Percentiles rank a stretch among this genome's conserved stretches.
Evolutionary conservation across 2,888 invertebrate species (phyloP).

Genomic region (Leptopilina myrica): DNA sequence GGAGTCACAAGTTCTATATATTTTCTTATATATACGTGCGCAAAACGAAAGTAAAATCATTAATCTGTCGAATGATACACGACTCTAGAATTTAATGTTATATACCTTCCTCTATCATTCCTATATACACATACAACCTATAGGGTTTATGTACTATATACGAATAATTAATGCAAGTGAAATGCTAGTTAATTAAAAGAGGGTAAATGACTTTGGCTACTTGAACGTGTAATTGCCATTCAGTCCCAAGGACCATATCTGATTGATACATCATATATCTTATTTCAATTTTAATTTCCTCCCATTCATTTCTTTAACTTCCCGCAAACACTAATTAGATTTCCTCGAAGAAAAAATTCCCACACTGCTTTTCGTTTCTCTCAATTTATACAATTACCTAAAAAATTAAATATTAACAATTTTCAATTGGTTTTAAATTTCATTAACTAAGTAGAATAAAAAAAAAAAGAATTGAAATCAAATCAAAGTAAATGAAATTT

Average conservation of each 20-base stretch:
- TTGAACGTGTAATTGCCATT: conserved; percentile 23
- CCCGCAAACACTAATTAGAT: background rate
- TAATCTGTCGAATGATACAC: conserved; percentile 33
- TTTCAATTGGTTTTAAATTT: too few relatives aligned
- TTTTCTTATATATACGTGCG: conserved; percentile 18
- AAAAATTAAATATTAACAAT: background rate
- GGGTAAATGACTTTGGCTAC: conserved; percentile 33
- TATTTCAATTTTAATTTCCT: conserved; percentile 31
- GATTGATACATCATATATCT: conserved; percentile 36
- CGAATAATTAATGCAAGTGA: conserved; percentile 31
- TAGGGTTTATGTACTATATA: background rate
- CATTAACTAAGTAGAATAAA: too few relatives aligned
- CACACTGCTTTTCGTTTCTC: background rate
- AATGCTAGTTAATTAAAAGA: conserved; percentile 35
- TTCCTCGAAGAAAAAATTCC: background rate
- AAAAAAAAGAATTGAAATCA: background rate
- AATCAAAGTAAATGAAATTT: too few relatives aligned
- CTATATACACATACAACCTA: background rate
- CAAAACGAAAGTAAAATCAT: conserved; percentile 34
- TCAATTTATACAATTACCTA: background rate
- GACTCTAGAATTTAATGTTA: background rate
- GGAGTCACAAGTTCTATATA: background rate
- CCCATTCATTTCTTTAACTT: background rate
- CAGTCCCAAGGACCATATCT: background rate
- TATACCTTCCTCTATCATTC: background rate